phyloP scores from a whole-genome alignment of 2,888 invertebrate genomes.

The Augochlorella aurata region DNA sequence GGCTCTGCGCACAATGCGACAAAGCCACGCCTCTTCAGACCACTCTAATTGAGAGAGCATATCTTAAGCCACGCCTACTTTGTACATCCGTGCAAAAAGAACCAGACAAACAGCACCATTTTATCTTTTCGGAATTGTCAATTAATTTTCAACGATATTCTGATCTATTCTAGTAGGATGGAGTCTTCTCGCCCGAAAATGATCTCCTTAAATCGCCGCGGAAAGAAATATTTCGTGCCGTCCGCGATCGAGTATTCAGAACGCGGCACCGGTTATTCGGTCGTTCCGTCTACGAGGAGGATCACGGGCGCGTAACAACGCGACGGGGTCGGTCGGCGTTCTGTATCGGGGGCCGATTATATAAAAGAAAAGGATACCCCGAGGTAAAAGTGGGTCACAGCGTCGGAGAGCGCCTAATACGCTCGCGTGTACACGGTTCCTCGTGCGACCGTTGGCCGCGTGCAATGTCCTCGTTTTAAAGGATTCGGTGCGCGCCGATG shows the following conservation, averaged over 20 bases:
- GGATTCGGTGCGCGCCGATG: conserved; percentile 5
- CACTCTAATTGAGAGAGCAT: neutral
- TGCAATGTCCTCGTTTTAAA: conserved; percentile 41
- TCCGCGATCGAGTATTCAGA: neutral
- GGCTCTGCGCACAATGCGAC: neutral
- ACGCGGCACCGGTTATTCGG: neutral
- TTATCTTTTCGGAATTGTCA: too few relatives aligned
- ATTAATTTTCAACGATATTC: too few relatives aligned
- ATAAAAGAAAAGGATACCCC: conserved; percentile 44
- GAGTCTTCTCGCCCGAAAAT: neutral
- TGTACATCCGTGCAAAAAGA: neutral
- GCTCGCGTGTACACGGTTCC: conserved; percentile 35
- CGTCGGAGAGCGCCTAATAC: conserved; percentile 30
- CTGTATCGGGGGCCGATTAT: conserved; percentile 35
- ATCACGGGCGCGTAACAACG: conserved; percentile 28
- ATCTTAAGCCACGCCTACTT: neutral
- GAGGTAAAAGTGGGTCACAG: conserved; percentile 37
- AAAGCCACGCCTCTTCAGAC: neutral
- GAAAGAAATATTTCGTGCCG: too few relatives aligned
- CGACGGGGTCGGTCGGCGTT: neutral
- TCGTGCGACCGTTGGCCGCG: conserved; percentile 24
- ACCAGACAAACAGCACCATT: too few relatives aligned
- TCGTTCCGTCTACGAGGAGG: neutral
- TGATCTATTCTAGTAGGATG: too few relatives aligned
- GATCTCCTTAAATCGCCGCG: neutral